Conservation (phyloP, 2,888 invertebrate genomes). For the Oscheius sp. region DNA sequence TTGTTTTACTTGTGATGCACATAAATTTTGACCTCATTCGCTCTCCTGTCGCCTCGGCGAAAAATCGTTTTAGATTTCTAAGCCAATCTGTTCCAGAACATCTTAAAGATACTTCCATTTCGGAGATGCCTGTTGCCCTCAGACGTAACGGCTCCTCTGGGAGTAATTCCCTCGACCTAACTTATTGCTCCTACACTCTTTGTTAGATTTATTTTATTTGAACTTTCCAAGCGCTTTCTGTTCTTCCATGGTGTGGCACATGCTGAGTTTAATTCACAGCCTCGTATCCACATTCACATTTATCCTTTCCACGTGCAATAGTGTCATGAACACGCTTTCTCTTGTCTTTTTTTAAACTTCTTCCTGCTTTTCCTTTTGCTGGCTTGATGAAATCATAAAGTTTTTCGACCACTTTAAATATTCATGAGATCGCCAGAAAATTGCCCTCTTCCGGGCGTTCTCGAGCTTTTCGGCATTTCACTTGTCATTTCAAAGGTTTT, state of each 20-base stretch:
- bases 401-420: slow-evolving; percentile 1
- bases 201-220: slow-evolving; percentile 31
- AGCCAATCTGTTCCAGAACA: background rate
- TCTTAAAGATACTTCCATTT: background rate
- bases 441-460: slow-evolving; percentile 23
- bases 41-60: slow-evolving; percentile 1
- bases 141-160: slow-evolving; percentile 26
- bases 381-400: background rate
- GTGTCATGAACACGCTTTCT: background rate
- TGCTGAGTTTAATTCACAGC: too few species aligned
- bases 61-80: background rate
- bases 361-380: slow-evolving; percentile 7
- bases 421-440: slow-evolving; percentile 31
- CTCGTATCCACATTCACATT: too few species aligned
- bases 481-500: slow-evolving; percentile 5
- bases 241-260: too few species aligned
- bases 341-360: background rate
- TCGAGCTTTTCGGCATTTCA: background rate
- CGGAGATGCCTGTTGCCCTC: slow-evolving; percentile 21
- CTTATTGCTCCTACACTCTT: slow-evolving; percentile 21
- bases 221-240: too few species aligned
- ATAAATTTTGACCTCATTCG: slow-evolving; percentile 19
- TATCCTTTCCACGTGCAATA: too few species aligned
- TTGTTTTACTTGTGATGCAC: slow-evolving; percentile 31
- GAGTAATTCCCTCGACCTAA: slow-evolving; percentile 9